phyloP scores from a whole-genome alignment of 2,797 vertebrate species.

The Spinus olivaceus region DNA sequence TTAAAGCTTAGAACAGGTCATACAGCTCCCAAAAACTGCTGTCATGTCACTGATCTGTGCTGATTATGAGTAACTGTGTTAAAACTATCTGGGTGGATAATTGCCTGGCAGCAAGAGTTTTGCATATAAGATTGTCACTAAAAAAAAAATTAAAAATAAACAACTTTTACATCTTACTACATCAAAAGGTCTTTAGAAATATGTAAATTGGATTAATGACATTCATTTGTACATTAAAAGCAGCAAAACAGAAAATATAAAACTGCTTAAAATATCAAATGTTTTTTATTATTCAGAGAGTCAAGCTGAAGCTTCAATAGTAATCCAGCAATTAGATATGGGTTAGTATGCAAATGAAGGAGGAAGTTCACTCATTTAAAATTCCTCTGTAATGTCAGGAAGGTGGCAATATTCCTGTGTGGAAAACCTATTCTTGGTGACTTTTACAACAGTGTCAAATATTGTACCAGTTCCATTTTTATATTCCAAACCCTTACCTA shows the following conservation, averaged over 20 bases:
- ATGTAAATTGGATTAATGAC: background rate
- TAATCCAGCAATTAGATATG: background rate
- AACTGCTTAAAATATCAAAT: background rate
- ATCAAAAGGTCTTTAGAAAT: background rate
- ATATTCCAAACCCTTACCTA: background rate
- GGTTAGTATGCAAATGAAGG: background rate
- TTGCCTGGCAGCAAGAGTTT: background rate
- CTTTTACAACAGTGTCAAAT: background rate
- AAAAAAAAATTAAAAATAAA: background rate
- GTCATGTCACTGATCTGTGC: background rate
- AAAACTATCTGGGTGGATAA: background rate
- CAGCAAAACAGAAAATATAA: background rate
- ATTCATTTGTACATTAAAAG: background rate
- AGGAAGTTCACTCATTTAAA: background rate
- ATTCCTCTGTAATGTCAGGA: background rate
- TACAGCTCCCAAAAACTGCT: background rate
- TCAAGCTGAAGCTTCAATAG: background rate
- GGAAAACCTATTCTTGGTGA: background rate
- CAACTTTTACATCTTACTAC: background rate
- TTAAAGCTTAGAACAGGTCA: background rate
- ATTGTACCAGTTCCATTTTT: background rate
- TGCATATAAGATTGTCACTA: background rate
- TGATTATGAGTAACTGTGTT: background rate
- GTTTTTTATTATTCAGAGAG: background rate
- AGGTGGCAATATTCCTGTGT: background rate